Evolutionary conservation across 1,140 invertebrate species (phyloP), one percentile per base, ranked within the genome.

Genomic region (Meloidogyne floridensis): DNA sequence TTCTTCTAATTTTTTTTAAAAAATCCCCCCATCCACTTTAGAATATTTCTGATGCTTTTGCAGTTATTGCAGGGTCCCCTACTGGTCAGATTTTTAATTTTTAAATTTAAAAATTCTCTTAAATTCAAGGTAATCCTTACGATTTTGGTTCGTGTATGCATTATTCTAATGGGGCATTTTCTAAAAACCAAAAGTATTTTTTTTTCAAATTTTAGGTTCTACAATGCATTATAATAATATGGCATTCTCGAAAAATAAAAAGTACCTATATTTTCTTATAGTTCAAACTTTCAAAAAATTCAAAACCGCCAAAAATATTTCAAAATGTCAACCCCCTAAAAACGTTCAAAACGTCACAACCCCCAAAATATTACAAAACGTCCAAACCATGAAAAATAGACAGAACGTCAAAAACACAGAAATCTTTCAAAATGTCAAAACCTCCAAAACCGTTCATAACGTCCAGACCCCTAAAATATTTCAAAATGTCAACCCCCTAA

Each of bases 21-120:
- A 75, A 42, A 74, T 47, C 2, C 47, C 47, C 47, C n/a, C 42
- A 9, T 42, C 20, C 43, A 32, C 20, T 20, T 7, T n/a, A 79
- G 77, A 79, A 79, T 47, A 79, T 79, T 71, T 69, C 77, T 5
- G 77, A 79, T 71, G 77, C 77, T 32, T 79, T 79, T 71, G 77
- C 77, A 13, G 43, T 79, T 15, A 79, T 79, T 51, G 53, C 20
- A 5, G 77, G 77, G 5, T 79, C 77, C 0, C 77, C 77, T 18
- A 79, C 77, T n/a, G 77, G 59, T 65, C 6, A n/a, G 47, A 47
- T 47, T 6, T 47, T n/a, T 65, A 9, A 54, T 54, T 15, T 56
- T 56, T 56, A n/a, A 65, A n/a, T 65, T 65, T n/a, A 65, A n/a
- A n/a, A 13, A n/a, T 6, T 65, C 18, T 65, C n/a, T 65, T n/a